These are phyloP conservation scores for Procambarus virginalis DNA, from an alignment of 1,140 invertebrate species.

Conservation along the genomic window DNA sequence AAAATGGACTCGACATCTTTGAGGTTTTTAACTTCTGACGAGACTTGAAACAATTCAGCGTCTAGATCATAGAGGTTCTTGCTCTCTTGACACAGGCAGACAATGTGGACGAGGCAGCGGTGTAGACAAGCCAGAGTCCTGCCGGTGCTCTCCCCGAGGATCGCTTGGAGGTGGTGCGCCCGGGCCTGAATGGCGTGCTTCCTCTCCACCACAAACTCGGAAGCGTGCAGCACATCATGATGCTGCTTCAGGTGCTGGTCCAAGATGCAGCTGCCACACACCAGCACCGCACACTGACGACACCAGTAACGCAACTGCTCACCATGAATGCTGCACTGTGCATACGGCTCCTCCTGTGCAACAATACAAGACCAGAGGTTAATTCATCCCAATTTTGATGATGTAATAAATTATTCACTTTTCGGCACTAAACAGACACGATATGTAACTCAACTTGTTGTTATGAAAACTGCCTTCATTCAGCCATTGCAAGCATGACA, in stretches of 20 bases:
- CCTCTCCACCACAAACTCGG: not conserved
- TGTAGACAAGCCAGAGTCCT: not conserved
- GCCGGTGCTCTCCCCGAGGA: not conserved
- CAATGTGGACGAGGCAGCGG: slow-evolving; percentile 1
- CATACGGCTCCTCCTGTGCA: not conserved
- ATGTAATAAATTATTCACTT: too few relatives aligned
- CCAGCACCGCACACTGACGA: slow-evolving; percentile 2
- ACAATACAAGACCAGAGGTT: too few relatives aligned
- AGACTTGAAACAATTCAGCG: not conserved
- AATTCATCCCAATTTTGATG: too few relatives aligned
- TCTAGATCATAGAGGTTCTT: not conserved
- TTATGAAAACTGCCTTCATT: too few relatives aligned
- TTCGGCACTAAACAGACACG: too few relatives aligned
- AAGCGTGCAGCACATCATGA: slow-evolving; percentile 15
- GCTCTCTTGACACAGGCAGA: slow-evolving; percentile 11
- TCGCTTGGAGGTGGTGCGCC: not conserved
- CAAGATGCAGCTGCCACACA: slow-evolving; percentile 51
- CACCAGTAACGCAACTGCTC: slow-evolving; percentile 37
- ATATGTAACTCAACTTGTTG: too few relatives aligned
- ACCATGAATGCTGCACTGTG: slow-evolving; percentile 2
- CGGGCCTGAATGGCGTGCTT: slow-evolving; percentile 2
- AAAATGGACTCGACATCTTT: not conserved
- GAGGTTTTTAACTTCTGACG: not conserved
- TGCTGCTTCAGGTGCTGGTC: slow-evolving; percentile 35
- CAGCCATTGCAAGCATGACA: too few relatives aligned